Evolutionary conservation across 1,140 invertebrate species (phyloP).

Genomic region (Stratiolaelaps scimitus): DNA sequence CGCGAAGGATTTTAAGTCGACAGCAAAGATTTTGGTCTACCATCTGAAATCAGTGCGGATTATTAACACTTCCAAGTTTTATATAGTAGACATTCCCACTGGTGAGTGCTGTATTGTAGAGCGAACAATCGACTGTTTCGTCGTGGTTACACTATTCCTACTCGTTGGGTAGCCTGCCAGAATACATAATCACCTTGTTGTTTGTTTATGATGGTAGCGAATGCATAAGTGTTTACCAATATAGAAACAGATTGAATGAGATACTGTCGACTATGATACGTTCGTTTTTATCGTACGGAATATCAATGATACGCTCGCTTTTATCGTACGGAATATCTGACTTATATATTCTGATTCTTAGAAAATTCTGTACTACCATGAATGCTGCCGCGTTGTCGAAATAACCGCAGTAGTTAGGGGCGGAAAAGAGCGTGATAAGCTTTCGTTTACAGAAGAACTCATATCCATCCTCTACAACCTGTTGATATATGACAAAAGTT

Average conservation of each 20-base stretch:
- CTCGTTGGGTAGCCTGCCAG: no score
- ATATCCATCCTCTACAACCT: conserved; percentile 53
- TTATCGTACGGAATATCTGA: neutral
- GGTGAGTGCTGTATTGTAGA: no score
- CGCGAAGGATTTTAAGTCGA: conserved; percentile 15
- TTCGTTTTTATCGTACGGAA: neutral
- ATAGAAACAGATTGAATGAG: neutral
- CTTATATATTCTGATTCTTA: neutral
- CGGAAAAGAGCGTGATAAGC: conserved; percentile 77
- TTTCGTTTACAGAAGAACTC: conserved; percentile 50
- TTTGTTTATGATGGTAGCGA: neutral
- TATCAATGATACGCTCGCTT: neutral
- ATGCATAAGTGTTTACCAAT: neutral
- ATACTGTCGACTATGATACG: neutral
- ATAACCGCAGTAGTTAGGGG: conserved; percentile 98
- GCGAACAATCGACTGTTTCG: no score
- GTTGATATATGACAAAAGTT: conserved; percentile 33
- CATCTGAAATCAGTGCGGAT: neutral
- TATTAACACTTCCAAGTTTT: neutral
- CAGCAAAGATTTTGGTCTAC: conserved; percentile 25
- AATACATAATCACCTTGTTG: no score
- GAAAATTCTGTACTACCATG: conserved; percentile 72
- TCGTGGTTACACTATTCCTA: no score
- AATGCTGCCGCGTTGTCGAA: conserved; percentile 99
- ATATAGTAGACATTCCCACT: no score